Percentiles rank a stretch among this genome's conserved stretches.
phyloP scores from a whole-genome alignment of 2,797 vertebrate species.

The Pteronotus mesoamericanus region DNA sequence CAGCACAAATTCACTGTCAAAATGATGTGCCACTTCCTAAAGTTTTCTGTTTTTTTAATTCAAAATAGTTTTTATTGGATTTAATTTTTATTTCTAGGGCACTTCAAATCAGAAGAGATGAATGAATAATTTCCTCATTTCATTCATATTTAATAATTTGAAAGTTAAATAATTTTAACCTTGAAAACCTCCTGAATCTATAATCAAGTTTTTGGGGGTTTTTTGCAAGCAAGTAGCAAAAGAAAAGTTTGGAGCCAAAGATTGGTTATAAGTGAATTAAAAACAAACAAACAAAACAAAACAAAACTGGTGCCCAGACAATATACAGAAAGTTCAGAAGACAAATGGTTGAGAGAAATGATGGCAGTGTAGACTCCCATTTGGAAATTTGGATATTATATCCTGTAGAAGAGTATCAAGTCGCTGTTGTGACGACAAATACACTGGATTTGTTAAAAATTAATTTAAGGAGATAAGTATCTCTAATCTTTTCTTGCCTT shows the following conservation, averaged over 20 bases:
- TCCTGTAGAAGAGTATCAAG: background rate
- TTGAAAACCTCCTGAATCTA: background rate
- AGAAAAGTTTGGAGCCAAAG: background rate
- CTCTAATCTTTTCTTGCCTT: constrained; percentile 25
- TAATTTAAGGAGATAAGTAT: background rate
- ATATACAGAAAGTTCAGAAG: background rate
- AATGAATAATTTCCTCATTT: background rate
- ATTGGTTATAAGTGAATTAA: background rate
- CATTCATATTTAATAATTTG: background rate
- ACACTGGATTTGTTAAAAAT: constrained; percentile 17
- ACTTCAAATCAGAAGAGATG: background rate
- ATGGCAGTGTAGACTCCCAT: background rate
- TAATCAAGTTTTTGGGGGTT: background rate
- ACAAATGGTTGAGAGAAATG: background rate
- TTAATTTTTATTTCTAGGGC: background rate
- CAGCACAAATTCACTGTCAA: background rate
- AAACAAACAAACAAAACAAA: background rate
- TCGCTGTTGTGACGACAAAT: background rate
- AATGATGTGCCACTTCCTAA: background rate
- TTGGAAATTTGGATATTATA: background rate
- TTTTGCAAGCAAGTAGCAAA: background rate
- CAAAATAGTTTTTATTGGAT: background rate
- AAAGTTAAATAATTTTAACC: background rate
- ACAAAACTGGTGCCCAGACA: background rate
- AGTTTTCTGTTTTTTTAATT: background rate